phyloP scores from a whole-genome alignment of 2,113 vertebrate genomes.

The Thomomys bottae region DNA sequence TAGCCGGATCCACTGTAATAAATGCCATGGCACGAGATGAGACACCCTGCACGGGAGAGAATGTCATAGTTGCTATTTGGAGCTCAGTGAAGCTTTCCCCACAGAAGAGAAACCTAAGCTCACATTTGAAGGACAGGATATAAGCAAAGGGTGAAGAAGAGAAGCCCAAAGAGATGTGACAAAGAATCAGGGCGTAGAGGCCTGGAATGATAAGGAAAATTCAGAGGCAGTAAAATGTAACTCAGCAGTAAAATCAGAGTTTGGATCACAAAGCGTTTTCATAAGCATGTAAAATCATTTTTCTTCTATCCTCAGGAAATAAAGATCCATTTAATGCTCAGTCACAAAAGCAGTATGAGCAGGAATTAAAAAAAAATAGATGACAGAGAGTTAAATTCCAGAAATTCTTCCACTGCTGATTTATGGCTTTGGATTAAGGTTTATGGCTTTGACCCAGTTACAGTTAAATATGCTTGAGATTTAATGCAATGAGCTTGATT shows the following conservation, averaged over 20 bases:
- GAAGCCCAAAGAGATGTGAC: neutral
- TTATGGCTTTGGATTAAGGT: constrained; percentile 56
- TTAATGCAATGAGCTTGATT: constrained; percentile 17
- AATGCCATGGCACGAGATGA: neutral
- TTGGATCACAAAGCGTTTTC: constrained; percentile 19
- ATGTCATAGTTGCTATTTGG: too few species aligned
- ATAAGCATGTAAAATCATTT: constrained; percentile 32
- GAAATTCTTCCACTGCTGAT: constrained; percentile 54
- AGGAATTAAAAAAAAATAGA: neutral
- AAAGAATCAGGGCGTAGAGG: neutral
- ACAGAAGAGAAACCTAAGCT: neutral
- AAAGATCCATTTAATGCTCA: constrained; percentile 30
- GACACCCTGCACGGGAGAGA: neutral
- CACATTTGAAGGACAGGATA: neutral
- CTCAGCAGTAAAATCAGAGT: neutral
- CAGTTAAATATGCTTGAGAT: constrained; percentile 18
- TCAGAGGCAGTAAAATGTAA: neutral
- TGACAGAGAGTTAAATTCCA: constrained; percentile 56
- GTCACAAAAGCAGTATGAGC: constrained; percentile 10
- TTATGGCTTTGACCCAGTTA: constrained; percentile 38
- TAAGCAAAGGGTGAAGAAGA: neutral
- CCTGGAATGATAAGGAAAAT: neutral
- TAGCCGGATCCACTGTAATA: too few species aligned
- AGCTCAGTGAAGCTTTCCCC: neutral
- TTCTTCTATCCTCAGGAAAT: constrained; percentile 14